A percentile compares a stretch with the other conserved stretches of the same genome.
Conservation (phyloP, 2,888 invertebrate species). For the Cosmopolites sordidus region DNA sequence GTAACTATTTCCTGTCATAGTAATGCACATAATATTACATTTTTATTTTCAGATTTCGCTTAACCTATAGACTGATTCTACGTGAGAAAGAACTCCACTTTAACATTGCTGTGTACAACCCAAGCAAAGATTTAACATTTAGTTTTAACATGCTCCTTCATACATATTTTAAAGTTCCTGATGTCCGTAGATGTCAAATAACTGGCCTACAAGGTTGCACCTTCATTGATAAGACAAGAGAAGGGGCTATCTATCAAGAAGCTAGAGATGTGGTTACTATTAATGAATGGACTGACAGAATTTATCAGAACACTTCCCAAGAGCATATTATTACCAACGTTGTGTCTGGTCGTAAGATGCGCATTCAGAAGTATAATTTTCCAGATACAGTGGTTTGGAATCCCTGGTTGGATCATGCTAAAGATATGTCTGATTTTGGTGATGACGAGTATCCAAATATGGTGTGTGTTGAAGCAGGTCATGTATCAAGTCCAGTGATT, state of each 20-base stretch:
- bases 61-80: conserved; percentile 87
- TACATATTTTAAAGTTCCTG: conserved; percentile 94
- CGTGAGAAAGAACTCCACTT: conserved; percentile 89
- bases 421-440: conserved; percentile 91
- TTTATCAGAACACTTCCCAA: conserved; percentile 89
- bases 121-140: conserved; percentile 85
- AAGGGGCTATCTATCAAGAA: conserved; percentile 83
- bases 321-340: conserved; percentile 92
- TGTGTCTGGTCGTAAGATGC: conserved; percentile 86
- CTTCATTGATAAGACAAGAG: conserved; percentile 74
- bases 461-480: conserved; percentile 94
- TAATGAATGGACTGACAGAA: conserved; percentile 88
- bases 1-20: neutral
- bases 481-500: conserved; percentile 82
- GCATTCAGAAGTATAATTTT: conserved; percentile 90
- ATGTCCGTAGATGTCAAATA: conserved; percentile 87
- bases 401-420: conserved; percentile 91
- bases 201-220: conserved; percentile 83
- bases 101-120: conserved; percentile 90
- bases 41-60: conserved; percentile 65
- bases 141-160: conserved; percentile 90
- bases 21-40: neutral
- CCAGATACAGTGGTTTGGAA: conserved; percentile 97
- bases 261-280: conserved; percentile 86
- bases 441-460: conserved; percentile 95